Conservation (phyloP, 1,140 invertebrate species). For the Sarcophaga peregrina region DNA sequence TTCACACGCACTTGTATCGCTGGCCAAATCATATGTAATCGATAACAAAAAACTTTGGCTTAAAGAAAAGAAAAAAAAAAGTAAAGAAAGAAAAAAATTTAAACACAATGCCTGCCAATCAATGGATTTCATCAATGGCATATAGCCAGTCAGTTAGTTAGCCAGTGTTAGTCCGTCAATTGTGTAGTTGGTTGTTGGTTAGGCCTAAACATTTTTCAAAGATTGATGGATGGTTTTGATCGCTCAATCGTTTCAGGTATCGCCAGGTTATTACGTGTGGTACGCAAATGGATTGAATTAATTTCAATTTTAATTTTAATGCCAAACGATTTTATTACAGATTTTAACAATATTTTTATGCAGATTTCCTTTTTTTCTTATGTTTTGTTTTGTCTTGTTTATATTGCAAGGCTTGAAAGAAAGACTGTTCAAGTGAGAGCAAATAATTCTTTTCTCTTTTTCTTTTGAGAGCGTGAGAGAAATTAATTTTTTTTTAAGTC, state of each 20-base stretch:
- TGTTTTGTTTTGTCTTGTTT: too few species aligned
- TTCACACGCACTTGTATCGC: background rate
- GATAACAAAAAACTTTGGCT: too few species aligned
- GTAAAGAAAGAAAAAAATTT: background rate
- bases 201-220: background rate
- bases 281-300: background rate
- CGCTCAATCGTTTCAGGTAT: too few species aligned
- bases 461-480: background rate
- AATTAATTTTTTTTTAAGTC: background rate
- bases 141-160: background rate
- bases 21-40: background rate
- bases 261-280: background rate
- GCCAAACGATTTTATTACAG: too few species aligned
- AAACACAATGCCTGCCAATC: background rate
- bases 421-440: background rate
- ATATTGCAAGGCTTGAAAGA: background rate
- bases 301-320: background rate
- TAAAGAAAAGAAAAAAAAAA: too few species aligned
- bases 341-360: background rate
- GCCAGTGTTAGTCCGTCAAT: background rate
- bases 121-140: slow-evolving; percentile 10
- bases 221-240: background rate
- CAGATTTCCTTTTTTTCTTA: background rate
- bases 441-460: background rate
- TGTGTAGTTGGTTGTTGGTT: background rate